Percentiles rank a stretch among this genome's conserved stretches.
These are phyloP conservation scores for Strigamia crassipes DNA, from an alignment of 2,888 invertebrate species.

Conservation along the genomic window DNA sequence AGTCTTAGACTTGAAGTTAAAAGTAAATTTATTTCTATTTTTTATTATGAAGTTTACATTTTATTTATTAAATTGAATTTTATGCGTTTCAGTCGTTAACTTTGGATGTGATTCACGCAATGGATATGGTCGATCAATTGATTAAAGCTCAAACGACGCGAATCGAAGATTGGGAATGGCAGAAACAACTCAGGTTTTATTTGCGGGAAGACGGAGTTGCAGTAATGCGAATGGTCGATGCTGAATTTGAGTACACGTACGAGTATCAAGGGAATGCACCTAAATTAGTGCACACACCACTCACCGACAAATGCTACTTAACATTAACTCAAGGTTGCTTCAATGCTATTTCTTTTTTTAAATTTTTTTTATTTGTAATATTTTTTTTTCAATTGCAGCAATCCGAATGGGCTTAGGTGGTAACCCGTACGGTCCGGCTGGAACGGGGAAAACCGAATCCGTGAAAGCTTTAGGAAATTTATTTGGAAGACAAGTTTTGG, in stretches of 20 bases:
- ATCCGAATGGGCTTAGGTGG: conserved; percentile 95
- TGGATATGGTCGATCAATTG: conserved; percentile 78
- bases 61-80: neutral
- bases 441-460: conserved; percentile 98
- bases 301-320: conserved; percentile 97
- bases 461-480: conserved; percentile 92
- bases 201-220: conserved; percentile 66
- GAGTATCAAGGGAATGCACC: conserved; percentile 97
- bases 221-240: conserved; percentile 85
- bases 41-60: neutral
- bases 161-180: conserved; percentile 87
- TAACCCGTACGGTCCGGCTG: conserved; percentile 98
- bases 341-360: too few species aligned
- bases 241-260: conserved; percentile 93
- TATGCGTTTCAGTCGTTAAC: conserved; percentile 64
- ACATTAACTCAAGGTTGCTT: conserved; percentile 94
- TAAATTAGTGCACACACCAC: conserved; percentile 91
- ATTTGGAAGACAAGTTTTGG: conserved; percentile 89
- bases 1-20: conserved; percentile 80
- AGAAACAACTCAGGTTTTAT: conserved; percentile 87
- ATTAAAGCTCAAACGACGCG: conserved; percentile 69
- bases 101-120: conserved; percentile 90
- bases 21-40: conserved; percentile 65
- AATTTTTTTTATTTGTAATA: too few species aligned
- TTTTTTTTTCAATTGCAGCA: too few species aligned